Base-by-base conservation (phyloP, 2,797 vertebrate genomes). In the Hybognathus amarus region DNA sequence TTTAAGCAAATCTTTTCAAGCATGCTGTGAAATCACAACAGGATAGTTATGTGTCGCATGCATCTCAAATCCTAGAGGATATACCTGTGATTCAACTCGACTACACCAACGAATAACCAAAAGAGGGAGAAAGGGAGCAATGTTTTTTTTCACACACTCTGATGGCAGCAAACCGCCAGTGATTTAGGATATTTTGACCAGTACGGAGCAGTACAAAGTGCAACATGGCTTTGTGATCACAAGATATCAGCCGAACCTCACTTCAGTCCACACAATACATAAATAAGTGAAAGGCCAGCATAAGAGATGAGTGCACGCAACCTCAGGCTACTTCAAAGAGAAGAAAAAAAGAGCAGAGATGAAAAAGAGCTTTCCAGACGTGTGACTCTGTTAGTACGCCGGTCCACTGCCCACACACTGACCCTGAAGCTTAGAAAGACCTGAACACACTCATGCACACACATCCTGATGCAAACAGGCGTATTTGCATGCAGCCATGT, bases 231-330 rank as follows among this genome's bases (percentile, higher is more conserved):
- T 78, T 84, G 63, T 83, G 85, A 86, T 88, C 83, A 88, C 84
- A 81, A 87, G 83, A 79, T 83, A 87, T 83, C 83, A 87, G 68
- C 81, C 75, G 40, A 83, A 79, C 59, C 61, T 86, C 80, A 61
- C 87, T 87, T 85, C 85, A 87, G 63, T 83, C 78, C 81, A 82
- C 78, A 84, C 85, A 87, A 84, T 85, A 85, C 82, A 87, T 87
- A 84, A 88, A 88, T 87, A 88, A 88, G 85, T 88, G 81, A 87
- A 88, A 88, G 69, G 80, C 80, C 77, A 79, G 66, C 59, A 47
- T 59, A 79, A 71, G 64, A 85, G 80, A 79, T 76, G 79, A 63
- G 78, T 83, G 82, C 68, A 36, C 69, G 67, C 74, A 85, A 82
- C 81, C 83, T 64, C 56, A 38, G 85, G 74, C 81, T 54, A 85